These are phyloP conservation scores for Mimachlamys varia DNA, from an alignment of 2,888 invertebrate species.

Conservation along the genomic window DNA sequence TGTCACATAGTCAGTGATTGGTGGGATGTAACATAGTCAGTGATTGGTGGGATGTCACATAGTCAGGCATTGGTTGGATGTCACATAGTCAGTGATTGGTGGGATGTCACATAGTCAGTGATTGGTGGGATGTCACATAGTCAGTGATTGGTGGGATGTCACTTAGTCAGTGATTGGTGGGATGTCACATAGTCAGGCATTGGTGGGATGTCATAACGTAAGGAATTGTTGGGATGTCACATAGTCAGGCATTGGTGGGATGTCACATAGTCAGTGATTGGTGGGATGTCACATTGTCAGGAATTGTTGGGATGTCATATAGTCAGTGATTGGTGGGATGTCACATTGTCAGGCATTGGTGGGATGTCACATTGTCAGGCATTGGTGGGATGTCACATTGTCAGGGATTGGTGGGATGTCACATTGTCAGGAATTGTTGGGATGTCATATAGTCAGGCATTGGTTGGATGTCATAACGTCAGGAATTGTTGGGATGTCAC, in stretches of 20 bases:
- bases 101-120: neutral
- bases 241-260: neutral
- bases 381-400: neutral
- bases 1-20: neutral
- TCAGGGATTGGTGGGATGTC: too few species aligned
- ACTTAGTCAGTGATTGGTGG: neutral
- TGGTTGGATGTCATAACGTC: too few species aligned
- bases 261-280: neutral
- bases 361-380: neutral
- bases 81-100: neutral
- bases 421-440: too few species aligned
- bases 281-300: neutral
- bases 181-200: neutral
- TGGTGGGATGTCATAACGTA: neutral
- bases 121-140: neutral
- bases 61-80: neutral
- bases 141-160: neutral
- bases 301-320: neutral
- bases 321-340: neutral
- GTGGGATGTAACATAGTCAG: neutral
- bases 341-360: neutral
- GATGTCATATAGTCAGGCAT: too few species aligned
- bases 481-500: neutral
- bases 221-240: neutral
- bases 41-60: neutral